Evolutionary conservation across 2,797 vertebrate genomes (phyloP).

Genomic region (Telmatherina bonti): DNA sequence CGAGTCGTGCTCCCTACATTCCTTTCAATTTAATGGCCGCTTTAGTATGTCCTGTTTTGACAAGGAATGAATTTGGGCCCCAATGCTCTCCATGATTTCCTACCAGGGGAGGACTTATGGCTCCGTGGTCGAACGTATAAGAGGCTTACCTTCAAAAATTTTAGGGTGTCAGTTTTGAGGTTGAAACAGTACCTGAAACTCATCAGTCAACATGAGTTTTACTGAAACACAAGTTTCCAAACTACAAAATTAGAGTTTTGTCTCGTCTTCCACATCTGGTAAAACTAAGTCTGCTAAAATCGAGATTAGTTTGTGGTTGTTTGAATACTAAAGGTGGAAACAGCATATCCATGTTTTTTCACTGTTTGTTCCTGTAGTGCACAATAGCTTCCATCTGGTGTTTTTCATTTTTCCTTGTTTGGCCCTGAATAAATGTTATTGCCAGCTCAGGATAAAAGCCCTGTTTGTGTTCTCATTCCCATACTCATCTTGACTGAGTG

Average conservation of each 20-base stretch:
- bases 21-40: conserved; percentile 71
- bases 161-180: conserved; percentile 44
- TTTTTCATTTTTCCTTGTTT: conserved; percentile 59
- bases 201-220: conserved; percentile 38
- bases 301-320: neutral
- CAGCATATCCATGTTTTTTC: conserved; percentile 54
- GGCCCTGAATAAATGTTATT: conserved; percentile 60
- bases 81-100: conserved; percentile 47
- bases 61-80: conserved; percentile 67
- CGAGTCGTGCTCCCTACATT: conserved; percentile 68
- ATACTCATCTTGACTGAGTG: neutral
- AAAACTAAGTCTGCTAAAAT: conserved; percentile 8
- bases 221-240: conserved; percentile 9
- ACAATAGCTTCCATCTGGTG: conserved; percentile 61
- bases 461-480: conserved; percentile 36
- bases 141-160: conserved; percentile 38
- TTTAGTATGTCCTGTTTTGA: conserved; percentile 77
- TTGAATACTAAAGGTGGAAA: conserved; percentile 9
- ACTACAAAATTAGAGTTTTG: conserved; percentile 8
- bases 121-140: conserved; percentile 30
- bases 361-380: conserved; percentile 24
- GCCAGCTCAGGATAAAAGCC: conserved; percentile 30
- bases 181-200: conserved; percentile 48
- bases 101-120: conserved; percentile 59
- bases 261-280: conserved; percentile 29